These are phyloP conservation scores for Brachyalestes nurse DNA, from an alignment of 2,797 vertebrate species.

Conservation along the genomic window DNA sequence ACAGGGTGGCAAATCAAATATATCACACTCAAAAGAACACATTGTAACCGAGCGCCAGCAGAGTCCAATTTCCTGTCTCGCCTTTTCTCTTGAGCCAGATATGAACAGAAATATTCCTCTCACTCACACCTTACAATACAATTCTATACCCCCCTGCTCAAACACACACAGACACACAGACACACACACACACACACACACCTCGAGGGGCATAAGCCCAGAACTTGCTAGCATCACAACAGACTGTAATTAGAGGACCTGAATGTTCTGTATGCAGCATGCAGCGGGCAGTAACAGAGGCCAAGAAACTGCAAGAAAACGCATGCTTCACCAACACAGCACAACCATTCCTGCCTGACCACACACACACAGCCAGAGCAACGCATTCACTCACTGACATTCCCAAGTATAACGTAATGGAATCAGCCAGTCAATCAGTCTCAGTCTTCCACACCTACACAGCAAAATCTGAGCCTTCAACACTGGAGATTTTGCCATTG, in stretches of 20 bases:
- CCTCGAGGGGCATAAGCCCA: background rate
- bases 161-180: background rate
- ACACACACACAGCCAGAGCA: background rate
- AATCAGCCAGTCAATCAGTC: background rate
- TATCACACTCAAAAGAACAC: constrained; percentile 15
- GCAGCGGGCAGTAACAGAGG: background rate
- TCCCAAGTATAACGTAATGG: background rate
- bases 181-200: background rate
- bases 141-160: background rate
- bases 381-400: background rate
- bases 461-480: background rate
- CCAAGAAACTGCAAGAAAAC: background rate
- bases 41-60: background rate
- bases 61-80: constrained; percentile 51
- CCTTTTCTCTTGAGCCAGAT: background rate
- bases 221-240: constrained; percentile 3
- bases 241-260: constrained; percentile 8
- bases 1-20: constrained; percentile 28
- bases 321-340: constrained; percentile 3
- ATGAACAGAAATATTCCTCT: constrained; percentile 26
- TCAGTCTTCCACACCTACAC: background rate
- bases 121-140: background rate
- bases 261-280: constrained; percentile 17
- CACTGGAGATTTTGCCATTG: too few relatives aligned
- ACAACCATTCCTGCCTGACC: background rate